phyloP scores from a whole-genome alignment of 1,140 invertebrate species.

The Papilio dardanus region DNA sequence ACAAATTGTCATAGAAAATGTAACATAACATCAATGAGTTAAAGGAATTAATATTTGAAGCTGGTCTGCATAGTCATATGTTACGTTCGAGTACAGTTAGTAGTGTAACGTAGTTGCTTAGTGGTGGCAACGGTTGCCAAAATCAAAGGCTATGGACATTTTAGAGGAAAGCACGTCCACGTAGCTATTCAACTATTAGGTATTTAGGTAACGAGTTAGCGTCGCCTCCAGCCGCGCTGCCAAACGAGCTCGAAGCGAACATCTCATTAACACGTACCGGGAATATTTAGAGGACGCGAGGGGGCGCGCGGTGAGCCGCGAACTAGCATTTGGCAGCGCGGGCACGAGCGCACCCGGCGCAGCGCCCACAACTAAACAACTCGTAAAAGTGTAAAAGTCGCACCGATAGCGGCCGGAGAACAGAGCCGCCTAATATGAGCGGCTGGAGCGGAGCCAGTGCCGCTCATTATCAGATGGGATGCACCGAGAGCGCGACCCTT shows the following conservation, averaged over 20 bases:
- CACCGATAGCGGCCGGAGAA: slow-evolving; percentile 72
- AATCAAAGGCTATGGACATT: slow-evolving; percentile 34
- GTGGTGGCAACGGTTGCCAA: slow-evolving; percentile 49
- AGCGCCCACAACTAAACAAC: slow-evolving; percentile 78
- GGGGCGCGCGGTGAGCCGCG: slow-evolving; percentile 75
- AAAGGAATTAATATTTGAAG: too few species aligned
- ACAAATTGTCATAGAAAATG: too few species aligned
- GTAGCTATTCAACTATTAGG: slow-evolving; percentile 39
- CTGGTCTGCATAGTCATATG: not conserved
- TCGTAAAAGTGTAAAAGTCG: slow-evolving; percentile 82
- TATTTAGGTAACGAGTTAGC: slow-evolving; percentile 49
- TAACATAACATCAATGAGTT: too few species aligned
- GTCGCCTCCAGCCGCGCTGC: slow-evolving; percentile 48
- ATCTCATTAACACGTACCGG: slow-evolving; percentile 73
- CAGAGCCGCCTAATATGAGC: slow-evolving; percentile 75
- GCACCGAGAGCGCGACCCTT: slow-evolving; percentile 72
- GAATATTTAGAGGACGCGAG: slow-evolving; percentile 75
- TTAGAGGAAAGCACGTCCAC: slow-evolving; percentile 33
- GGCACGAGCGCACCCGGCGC: slow-evolving; percentile 67
- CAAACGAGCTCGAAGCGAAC: slow-evolving; percentile 68
- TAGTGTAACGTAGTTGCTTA: slow-evolving; percentile 46
- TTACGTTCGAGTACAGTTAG: not conserved
- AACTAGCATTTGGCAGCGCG: slow-evolving; percentile 79
- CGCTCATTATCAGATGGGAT: slow-evolving; percentile 81
- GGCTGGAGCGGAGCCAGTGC: slow-evolving; percentile 77